These are phyloP conservation scores for Serrognathus titanus DNA, from an alignment of 2,888 invertebrate genomes.

Conservation along the genomic window DNA sequence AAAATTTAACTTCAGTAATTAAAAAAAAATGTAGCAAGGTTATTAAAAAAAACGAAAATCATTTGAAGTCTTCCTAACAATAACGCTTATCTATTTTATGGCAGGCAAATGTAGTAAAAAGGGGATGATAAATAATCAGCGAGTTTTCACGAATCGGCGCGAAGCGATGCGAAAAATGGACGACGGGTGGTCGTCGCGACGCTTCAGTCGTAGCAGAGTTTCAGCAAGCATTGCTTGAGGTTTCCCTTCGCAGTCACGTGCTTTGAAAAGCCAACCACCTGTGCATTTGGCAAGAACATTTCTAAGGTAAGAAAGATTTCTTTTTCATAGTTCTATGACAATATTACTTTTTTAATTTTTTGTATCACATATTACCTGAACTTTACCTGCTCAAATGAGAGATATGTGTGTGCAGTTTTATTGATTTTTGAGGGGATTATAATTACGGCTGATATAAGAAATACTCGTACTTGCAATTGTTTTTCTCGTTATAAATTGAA, in stretches of 20 bases:
- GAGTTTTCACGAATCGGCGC: slow-evolving; percentile 6
- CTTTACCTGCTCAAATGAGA: neutral
- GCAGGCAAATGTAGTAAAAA: neutral
- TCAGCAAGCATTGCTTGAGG: slow-evolving; percentile 6
- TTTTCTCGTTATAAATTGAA: too few species aligned
- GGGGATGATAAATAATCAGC: neutral
- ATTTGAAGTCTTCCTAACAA: too few species aligned
- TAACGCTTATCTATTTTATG: neutral
- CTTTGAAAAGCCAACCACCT: neutral
- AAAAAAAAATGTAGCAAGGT: too few species aligned
- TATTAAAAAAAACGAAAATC: too few species aligned
- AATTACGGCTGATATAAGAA: too few species aligned
- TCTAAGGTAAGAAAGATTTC: neutral
- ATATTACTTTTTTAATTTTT: neutral
- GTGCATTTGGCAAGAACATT: neutral
- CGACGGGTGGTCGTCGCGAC: slow-evolving; percentile 16
- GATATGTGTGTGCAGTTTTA: too few species aligned
- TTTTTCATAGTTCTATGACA: neutral
- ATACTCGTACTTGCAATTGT: too few species aligned
- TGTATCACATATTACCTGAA: neutral
- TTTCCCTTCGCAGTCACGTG: slow-evolving; percentile 26
- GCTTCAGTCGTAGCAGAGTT: slow-evolving; percentile 6
- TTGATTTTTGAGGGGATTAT: too few species aligned
- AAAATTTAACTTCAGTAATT: too few species aligned
- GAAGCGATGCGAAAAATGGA: slow-evolving; percentile 13